phyloP scores from a whole-genome alignment of 2,888 invertebrate species.

The Chymomyza amoena region DNA sequence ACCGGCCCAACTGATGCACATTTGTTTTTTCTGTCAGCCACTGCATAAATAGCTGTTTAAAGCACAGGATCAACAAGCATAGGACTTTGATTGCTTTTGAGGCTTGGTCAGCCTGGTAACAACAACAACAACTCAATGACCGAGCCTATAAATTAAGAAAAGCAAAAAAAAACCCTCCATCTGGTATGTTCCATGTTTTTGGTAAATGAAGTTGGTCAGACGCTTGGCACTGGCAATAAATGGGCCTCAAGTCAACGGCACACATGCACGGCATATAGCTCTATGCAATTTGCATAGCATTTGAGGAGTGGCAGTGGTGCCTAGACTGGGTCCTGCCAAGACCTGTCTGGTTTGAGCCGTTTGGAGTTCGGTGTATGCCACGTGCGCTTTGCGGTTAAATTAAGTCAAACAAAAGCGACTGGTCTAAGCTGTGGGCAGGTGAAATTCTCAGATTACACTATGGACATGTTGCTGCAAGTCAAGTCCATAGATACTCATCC shows the following conservation, averaged over 20 bases:
- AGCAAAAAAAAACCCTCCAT: background rate
- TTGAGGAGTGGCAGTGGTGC: slow-evolving; percentile 12
- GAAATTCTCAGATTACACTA: slow-evolving; percentile 56
- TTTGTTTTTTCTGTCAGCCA: too few relatives aligned
- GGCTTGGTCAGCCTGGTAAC: background rate
- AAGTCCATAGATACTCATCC: background rate
- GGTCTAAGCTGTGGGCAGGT: slow-evolving; percentile 22
- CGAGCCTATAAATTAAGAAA: background rate
- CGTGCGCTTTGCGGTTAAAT: slow-evolving; percentile 51
- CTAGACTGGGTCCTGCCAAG: slow-evolving; percentile 12
- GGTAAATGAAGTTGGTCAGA: background rate
- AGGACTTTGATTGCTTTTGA: background rate
- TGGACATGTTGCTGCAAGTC: background rate
- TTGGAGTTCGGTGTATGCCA: slow-evolving; percentile 11
- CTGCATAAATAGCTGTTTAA: background rate
- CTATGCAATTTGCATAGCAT: slow-evolving; percentile 1
- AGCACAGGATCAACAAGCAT: background rate
- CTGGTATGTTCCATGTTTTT: background rate
- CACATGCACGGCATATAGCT: background rate
- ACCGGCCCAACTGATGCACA: too few relatives aligned
- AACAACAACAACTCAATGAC: background rate
- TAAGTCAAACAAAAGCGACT: slow-evolving; percentile 59
- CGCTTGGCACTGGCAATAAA: background rate
- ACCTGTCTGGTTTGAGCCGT: background rate
- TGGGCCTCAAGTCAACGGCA: background rate